Evolutionary conservation across 2,113 vertebrate species (phyloP), one percentile per base, ranked within the genome.

Genomic region (Sapajus apella): DNA sequence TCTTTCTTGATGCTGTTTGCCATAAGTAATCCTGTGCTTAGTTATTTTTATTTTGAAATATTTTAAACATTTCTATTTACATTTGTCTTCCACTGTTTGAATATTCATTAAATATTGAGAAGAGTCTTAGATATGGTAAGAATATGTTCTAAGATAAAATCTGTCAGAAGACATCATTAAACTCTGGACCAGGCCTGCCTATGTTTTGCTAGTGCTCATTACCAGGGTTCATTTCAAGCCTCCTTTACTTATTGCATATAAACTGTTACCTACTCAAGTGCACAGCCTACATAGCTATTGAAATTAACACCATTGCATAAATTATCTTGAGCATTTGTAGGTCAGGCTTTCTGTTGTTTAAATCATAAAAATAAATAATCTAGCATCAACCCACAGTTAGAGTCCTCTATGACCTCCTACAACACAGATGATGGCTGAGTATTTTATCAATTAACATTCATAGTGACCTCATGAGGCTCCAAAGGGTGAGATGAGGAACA

Each of bases 11-110:
- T 72, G 61, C 68, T 56, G 5, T 55, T 82, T 90, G 93, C 80
- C 8, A 4, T 18, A 76, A 95, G 83, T 76, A 52, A 94, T 92
- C 32, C 45, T 45, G 6, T 43, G 73, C 61, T 93, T 61, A 84
- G 55, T 72, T 94, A 95, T 95, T 90, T 96, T 92, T 91, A 93
- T 86, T 92, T 87, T 86, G 35, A 86, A 96, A 94, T 30, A 90
- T 35, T 84, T 70, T 79, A 61, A 96, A 92, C 55, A 79, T 96
- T 96, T 96, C 52, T 56, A 70, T 93, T 88, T 94, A 90, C 85
- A 83, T 93, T 37, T 90, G 82, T 88, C 58, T 90, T 70, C 52
- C 64, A 93, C 64, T 40, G n/a, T 84, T 70, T 91, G 47, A 94
- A 86, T 87, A 91, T 83, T 93, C 91, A 91, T 87, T 94, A 94